These are phyloP conservation scores for Drosophila paramelanica DNA, from an alignment of 2,888 invertebrate species.

Conservation along the genomic window DNA sequence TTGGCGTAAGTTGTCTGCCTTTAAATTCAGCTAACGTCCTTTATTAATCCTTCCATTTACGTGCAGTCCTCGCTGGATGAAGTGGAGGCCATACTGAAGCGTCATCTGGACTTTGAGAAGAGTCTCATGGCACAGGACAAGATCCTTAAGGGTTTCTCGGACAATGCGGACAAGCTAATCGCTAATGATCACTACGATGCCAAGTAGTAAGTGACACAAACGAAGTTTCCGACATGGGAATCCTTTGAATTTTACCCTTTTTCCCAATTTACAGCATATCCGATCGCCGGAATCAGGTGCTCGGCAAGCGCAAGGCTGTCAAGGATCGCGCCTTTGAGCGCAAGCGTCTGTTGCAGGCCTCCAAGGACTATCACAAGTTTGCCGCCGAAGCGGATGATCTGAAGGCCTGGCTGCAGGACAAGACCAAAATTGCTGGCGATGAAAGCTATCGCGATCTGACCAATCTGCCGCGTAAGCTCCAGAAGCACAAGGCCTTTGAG, in stretches of 20 bases:
- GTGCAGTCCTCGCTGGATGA: conserved; percentile 93
- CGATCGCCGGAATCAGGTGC: conserved; percentile 90
- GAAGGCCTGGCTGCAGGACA: conserved; percentile 95
- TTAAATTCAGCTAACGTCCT: neutral
- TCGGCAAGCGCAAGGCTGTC: conserved; percentile 90
- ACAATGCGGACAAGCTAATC: conserved; percentile 92
- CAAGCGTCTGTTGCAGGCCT: conserved; percentile 91
- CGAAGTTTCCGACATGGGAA: neutral
- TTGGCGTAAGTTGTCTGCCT: conserved; percentile 88
- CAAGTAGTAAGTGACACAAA: conserved; percentile 87
- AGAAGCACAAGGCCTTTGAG: conserved; percentile 98
- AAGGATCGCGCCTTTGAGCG: conserved; percentile 91
- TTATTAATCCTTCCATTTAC: neutral
- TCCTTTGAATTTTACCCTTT: neutral
- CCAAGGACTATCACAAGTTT: conserved; percentile 96
- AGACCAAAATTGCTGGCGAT: conserved; percentile 95
- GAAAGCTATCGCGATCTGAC: conserved; percentile 96
- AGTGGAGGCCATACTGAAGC: conserved; percentile 95
- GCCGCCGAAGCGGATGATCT: conserved; percentile 96
- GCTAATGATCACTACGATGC: conserved; percentile 92
- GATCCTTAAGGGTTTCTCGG: conserved; percentile 92
- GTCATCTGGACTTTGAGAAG: conserved; percentile 97
- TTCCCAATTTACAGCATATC: conserved; percentile 86
- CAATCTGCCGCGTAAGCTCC: conserved; percentile 95
- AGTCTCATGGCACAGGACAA: conserved; percentile 97